These are phyloP conservation scores for Torymus texanus DNA, from an alignment of 2,888 invertebrate species.

Conservation along the genomic window DNA sequence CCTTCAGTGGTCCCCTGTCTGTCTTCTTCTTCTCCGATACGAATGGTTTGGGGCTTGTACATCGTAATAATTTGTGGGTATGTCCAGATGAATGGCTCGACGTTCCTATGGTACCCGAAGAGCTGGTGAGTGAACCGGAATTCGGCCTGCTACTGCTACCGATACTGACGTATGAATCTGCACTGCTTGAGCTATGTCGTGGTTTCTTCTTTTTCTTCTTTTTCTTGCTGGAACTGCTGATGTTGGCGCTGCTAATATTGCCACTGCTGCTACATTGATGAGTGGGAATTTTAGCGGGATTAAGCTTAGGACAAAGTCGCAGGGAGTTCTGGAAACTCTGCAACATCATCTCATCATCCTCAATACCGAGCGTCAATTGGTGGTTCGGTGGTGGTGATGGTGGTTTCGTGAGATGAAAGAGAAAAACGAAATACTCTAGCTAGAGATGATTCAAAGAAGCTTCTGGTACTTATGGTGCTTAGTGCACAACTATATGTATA, in stretches of 20 bases:
- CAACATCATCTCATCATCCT: constrained; percentile 56
- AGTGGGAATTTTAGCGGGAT: background rate
- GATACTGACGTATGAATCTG: constrained; percentile 66
- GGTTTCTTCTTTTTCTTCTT: constrained; percentile 55
- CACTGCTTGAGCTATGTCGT: constrained; percentile 61
- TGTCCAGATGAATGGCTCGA: constrained; percentile 63
- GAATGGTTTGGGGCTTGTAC: constrained; percentile 55
- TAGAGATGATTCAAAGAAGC: constrained; percentile 5
- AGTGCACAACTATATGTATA: no score
- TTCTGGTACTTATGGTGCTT: no score
- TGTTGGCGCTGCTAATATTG: no score
- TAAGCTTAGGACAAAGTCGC: constrained; percentile 58
- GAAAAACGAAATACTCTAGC: constrained; percentile 21
- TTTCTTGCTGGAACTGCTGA: constrained; percentile 44
- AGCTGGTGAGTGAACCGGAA: constrained; percentile 68
- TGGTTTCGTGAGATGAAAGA: constrained; percentile 16
- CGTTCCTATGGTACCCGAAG: constrained; percentile 63
- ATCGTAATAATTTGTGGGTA: constrained; percentile 61
- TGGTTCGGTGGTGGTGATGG: background rate
- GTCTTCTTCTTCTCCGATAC: constrained; percentile 68
- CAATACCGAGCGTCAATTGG: constrained; percentile 25
- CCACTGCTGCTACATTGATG: no score
- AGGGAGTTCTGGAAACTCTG: constrained; percentile 63
- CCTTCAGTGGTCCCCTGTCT: constrained; percentile 71
- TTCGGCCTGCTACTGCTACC: constrained; percentile 65